Base-by-base conservation (phyloP, 1,140 invertebrate genomes). In the Nasonia longicornis region DNA sequence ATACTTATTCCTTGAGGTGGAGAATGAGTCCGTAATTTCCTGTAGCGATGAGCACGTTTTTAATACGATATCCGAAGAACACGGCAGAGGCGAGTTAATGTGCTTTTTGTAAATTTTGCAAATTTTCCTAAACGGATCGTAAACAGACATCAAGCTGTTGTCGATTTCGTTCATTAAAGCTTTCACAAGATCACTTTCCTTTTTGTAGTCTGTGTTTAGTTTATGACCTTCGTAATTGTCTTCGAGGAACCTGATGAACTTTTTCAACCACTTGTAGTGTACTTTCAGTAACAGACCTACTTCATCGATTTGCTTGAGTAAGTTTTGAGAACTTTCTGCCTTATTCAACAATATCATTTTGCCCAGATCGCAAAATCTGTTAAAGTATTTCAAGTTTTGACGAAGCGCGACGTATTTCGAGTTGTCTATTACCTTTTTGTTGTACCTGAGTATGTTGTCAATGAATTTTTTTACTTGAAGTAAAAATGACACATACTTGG, bases 371-470 rank as follows among this genome's bases (percentile, higher is more conserved):
- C 84, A 86, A 75, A 93, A 93, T 87, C 92, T 89, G 16, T 85
- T 86, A 20, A 91, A 85, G 91, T 91, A 92, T 70, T 89, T 91
- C 10, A 93, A 85, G n/a, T 78, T 83, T 4, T 48, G 83, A 67
- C 88, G 85, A 2, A 88, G 31, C 12, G 74, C 35, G 0, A 86
- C 31, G 52, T 87, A 89, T 0, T 82, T 73, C 52, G 84, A 42
- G 14, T 72, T 58, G 22, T 84, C 81, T 14, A 88, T 26, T 2
- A 10, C 67, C 2, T 86, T 71, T 38, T 82, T 77, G 20, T 64
- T 81, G 7, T 87, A 79, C 80, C 82, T 85, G 14, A 93, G 84
- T 45, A 89, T 71, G 2, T 77, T 77, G 38, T 86, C 52, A 16
- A 93, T 87, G 63, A 84, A 88, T 0, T 83, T 84, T 67, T 91